Base-by-base conservation (phyloP, 1,140 invertebrate genomes). In the Myzus persicae region DNA sequence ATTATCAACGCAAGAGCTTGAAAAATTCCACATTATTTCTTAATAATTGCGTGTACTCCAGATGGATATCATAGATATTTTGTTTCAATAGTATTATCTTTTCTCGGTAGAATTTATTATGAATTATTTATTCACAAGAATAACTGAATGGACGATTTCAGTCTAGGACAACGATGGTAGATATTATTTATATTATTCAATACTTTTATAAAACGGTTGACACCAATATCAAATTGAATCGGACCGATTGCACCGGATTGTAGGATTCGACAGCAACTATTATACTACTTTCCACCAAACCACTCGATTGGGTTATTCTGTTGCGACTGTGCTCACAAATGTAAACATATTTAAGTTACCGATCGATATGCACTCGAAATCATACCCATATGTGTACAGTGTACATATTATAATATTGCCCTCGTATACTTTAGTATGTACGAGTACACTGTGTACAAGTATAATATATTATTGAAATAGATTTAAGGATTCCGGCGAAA, bases 281-380 rank as follows among this genome's bases (percentile, higher is more conserved):
- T 67, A 76, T 18, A 76, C n/a, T 76, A n/a, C 36, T 67, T n/a
- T 76, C n/a, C 18, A 76, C 31, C 31, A 76, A 18, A 76, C 14
- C 59, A n/a, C 59, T 76, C 31, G n/a, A 76, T 76, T 76, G 59
- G n/a, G 59, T 76, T 76, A n/a, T 76, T 14, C 4, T 76, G 31
- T n/a, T 5, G 14, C 31, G 22, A 76, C 59, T n/a, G n/a, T 76
- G 59, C n/a, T n/a, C 14, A n/a, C 31, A 76, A 76, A 76, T n/a
- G 59, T 76, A 76, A 76, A 76, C 59, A 76, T 76, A 76, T 76
- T n/a, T n/a, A 76, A 76, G 59, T 76, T 76, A n/a, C 59, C 59
- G 14, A 76, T 76, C 14, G 59, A 76, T 14, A 36, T n/a, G n/a
- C 14, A n/a, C n/a, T 76, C n/a, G 59, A 76, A 76, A 76, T 18